phyloP scores from a whole-genome alignment of 2,888 invertebrate genomes.

The Dryobotodes eremita region DNA sequence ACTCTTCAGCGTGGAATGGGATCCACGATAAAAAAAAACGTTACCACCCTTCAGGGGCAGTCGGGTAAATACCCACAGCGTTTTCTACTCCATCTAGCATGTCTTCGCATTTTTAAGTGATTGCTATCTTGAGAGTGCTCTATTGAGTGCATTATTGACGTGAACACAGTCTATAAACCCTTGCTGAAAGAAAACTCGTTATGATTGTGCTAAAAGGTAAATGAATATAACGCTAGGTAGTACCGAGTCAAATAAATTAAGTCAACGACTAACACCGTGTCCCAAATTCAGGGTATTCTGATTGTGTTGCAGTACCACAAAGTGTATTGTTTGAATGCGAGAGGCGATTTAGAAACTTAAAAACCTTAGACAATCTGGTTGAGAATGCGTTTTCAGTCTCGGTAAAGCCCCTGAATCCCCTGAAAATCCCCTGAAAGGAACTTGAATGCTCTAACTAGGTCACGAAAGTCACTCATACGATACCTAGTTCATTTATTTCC shows the following conservation, averaged over 20 bases:
- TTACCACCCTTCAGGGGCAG: not conserved
- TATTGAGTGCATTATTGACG: constrained; percentile 1
- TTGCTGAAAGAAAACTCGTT: not conserved
- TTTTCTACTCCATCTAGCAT: constrained; percentile 10
- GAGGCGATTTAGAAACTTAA: not conserved
- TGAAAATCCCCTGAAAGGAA: not conserved
- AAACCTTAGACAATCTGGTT: not conserved
- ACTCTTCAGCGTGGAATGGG: not conserved
- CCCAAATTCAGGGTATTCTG: not conserved
- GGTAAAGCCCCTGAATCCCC: not conserved
- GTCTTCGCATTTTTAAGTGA: constrained; percentile 15
- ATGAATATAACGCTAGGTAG: not conserved
- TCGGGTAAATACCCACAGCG: not conserved
- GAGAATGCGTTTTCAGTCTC: constrained; percentile 3
- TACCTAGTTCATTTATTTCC: constrained; percentile 5
- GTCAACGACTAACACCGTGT: not conserved
- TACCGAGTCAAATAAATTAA: not conserved
- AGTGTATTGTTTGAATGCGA: not conserved
- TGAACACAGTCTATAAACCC: not conserved
- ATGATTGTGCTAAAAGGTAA: not conserved
- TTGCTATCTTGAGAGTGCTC: constrained; percentile 13
- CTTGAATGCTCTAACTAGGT: constrained; percentile 5
- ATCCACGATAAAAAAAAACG: not conserved
- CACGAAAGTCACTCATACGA: not conserved
- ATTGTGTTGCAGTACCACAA: not conserved